Evolutionary conservation across 2,797 vertebrate genomes (phyloP), one percentile per base, ranked within the genome.

Genomic region (Potorous gilbertii): DNA sequence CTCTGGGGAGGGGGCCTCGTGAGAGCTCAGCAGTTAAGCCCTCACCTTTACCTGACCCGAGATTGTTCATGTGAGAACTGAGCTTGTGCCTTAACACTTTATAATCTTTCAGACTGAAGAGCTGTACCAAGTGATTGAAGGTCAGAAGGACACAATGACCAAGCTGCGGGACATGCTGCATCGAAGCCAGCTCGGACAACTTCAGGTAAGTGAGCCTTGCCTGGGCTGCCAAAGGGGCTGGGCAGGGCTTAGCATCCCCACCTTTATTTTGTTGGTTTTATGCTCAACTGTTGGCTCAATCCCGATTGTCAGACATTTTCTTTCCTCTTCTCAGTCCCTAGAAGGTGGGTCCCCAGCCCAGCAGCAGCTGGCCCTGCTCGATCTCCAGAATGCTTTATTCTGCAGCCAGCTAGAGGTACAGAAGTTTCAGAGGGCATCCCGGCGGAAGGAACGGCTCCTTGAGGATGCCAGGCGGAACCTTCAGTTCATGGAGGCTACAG

Each of bases 371-470:
- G 99, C 99, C 94, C 97, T 98, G 0, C 98, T 99, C 3, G 99
- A 99, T 52, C 98, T 99, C 81, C 99, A 99, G 98, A 99, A 98
- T 1, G 97, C 98, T 0, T 98, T 99, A 91, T 99, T 99, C 98
- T 99, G 98, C 97, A 98, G 99, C 81, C 99, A 99, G 98, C 98
- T 99, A 97, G 99, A 99, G 98, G 98, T 99, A 55, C 99, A 99
- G 98, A 99, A 98, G 0, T 96, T 98, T 59, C 98, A 99, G 97
- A 98, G 99, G 96, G 95, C 95, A 27, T 98, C 99, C 87, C 96
- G 93, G 3, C 99, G 99, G 97, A 99, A 98, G 14, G 98, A 99
- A 40, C 98, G 98, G 90, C 98, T 98, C 0, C 98, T 99, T 96
- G 97, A 98, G 4, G 99, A 99, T 95, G 98, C 99, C 96, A 98